Evolutionary conservation across 1,140 invertebrate species (phyloP).

Genomic region (Tetramorium parvispinum): DNA sequence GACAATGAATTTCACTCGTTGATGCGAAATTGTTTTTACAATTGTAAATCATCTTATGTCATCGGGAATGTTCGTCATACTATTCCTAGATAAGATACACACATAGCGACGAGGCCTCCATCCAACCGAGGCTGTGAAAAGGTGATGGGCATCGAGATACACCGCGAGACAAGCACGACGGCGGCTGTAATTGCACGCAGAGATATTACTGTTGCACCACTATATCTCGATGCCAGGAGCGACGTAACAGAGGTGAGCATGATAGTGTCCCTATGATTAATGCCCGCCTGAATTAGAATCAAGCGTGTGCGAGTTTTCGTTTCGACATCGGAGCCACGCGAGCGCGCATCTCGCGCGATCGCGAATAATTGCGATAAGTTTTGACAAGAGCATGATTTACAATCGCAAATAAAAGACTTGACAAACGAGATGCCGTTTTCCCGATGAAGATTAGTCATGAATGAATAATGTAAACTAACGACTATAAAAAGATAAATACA

Average conservation of each 20-base stretch:
- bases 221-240: constrained; percentile 44
- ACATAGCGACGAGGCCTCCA: background rate
- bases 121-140: constrained; percentile 20
- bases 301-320: constrained; percentile 27
- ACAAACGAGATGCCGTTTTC: constrained; percentile 19
- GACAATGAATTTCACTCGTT: background rate
- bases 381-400: constrained; percentile 28
- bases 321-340: constrained; percentile 14
- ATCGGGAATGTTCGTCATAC: background rate
- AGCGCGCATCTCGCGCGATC: background rate
- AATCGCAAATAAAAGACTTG: background rate
- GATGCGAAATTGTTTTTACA: background rate
- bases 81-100: background rate
- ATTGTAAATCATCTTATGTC: background rate
- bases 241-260: constrained; percentile 33
- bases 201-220: constrained; percentile 23
- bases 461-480: background rate
- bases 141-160: constrained; percentile 48
- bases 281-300: constrained; percentile 50
- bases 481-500: background rate
- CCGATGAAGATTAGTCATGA: background rate
- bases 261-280: constrained; percentile 52
- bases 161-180: constrained; percentile 23
- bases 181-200: constrained; percentile 38
- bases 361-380: background rate